These are phyloP conservation scores for Mustela lutreola DNA, from an alignment of 2,113 vertebrate species.

Conservation along the genomic window DNA sequence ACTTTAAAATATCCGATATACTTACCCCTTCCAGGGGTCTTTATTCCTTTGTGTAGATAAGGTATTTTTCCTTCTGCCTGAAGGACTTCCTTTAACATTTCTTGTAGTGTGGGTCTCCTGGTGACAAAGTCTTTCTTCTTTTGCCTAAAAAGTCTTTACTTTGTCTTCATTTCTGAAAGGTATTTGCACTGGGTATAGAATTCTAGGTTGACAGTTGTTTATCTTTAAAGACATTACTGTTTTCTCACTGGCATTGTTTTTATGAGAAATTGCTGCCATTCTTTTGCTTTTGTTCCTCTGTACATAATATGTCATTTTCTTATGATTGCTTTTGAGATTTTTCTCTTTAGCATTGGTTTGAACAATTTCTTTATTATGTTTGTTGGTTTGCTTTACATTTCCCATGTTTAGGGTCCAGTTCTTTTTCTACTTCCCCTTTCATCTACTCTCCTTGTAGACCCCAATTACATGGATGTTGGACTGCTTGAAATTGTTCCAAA, in stretches of 20 bases:
- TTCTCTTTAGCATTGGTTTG: not conserved
- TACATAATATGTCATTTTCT: not conserved
- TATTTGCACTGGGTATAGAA: slow-evolving; percentile 48
- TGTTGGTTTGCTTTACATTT: not conserved
- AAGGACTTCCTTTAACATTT: not conserved
- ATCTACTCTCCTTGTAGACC: not conserved
- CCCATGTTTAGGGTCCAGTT: not conserved
- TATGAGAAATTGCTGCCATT: not conserved
- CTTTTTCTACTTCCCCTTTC: not conserved
- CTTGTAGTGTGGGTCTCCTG: not conserved
- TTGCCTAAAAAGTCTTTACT: not conserved
- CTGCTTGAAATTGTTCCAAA: not conserved
- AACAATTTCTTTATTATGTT: not conserved
- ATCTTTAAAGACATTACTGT: not conserved
- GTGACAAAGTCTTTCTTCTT: not conserved
- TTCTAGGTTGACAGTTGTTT: not conserved
- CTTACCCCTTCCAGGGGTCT: not conserved
- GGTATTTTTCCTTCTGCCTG: slow-evolving; percentile 3
- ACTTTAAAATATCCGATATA: not conserved
- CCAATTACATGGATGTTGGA: not conserved
- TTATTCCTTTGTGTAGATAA: not conserved
- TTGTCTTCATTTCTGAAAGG: slow-evolving; percentile 25
- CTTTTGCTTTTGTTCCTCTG: not conserved
- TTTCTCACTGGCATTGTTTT: not conserved
- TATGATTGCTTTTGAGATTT: not conserved